Percentiles rank a stretch among this genome's conserved stretches.
These are phyloP conservation scores for Scolopax bukidnonensis DNA, from an alignment of 2,797 vertebrate species.

Conservation along the genomic window DNA sequence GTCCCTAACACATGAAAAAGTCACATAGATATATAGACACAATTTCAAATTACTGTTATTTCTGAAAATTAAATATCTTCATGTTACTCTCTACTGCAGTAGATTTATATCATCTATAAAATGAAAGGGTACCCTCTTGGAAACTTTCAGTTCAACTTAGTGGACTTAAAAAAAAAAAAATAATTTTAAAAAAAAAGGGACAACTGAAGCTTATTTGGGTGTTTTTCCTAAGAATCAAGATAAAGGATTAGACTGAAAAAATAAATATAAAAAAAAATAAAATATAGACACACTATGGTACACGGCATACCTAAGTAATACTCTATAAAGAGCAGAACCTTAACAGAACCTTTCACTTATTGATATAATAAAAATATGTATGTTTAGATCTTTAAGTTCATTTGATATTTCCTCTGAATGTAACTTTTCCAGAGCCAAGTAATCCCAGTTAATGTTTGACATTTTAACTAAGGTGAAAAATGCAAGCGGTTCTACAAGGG, in stretches of 20 bases:
- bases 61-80: neutral
- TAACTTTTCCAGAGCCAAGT: conserved; percentile 48
- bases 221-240: neutral
- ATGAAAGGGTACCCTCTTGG: neutral
- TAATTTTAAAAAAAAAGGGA: neutral
- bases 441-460: conserved; percentile 68
- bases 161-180: neutral
- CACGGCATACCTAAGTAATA: neutral
- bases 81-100: neutral
- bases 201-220: neutral
- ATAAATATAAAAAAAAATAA: neutral
- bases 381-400: conserved; percentile 13
- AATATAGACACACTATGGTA: neutral
- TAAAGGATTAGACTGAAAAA: neutral
- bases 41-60: neutral
- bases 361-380: neutral
- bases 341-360: neutral
- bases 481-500: conserved; percentile 37
- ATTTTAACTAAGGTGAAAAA: conserved; percentile 69
- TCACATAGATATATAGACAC: neutral
- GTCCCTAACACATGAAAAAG: neutral
- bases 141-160: neutral
- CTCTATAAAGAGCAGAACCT: neutral
- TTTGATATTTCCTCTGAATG: conserved; percentile 24
- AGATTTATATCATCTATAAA: neutral